Base-by-base conservation (phyloP, 1,140 invertebrate genomes). In the Formica exsecta region DNA sequence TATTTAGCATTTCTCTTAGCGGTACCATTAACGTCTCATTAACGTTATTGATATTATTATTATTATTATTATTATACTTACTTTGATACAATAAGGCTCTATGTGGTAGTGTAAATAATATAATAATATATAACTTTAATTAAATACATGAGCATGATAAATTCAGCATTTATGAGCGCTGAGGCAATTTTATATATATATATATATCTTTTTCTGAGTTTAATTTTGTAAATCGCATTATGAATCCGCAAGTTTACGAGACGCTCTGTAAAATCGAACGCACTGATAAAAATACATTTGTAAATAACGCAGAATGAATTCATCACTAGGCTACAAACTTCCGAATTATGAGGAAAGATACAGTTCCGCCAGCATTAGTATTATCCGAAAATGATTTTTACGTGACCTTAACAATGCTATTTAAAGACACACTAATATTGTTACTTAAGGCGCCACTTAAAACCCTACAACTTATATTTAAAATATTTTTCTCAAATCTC, bases 121-220 rank as follows among this genome's bases (percentile, higher is more conserved):
- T 92, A 92, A 89, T 94, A 93, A 93, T 90, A 86, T 79, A 41
- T 94, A 94, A 94, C 90, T 94, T 94, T 94, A 94, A 94, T 94
- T 91, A 90, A 93, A 94, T 94, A 94, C 93, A 94, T 92, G 88
- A 88, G 90, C 92, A 51, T 84, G 87, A 93, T 91, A 92, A 90
- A 36, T 92, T 88, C 89, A 91, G 79, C 92, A 91, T 87, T 90
- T 93, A 51, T 51, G 75, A 76, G 36, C 9, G 38, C 48, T 70
- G 25, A 51, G 68, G 38, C 48, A 77, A 85, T 66, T 48, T 44
- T 61, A 75, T 51, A 75, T 74, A 38, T 68, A 74, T 51, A 75
- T 57, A 54, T 48, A 74, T 54, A 75, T 76, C 86, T 89, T 87
- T 90, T 90, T 87, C 71, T 81, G 86, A 62, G 86, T 65, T 86